Base-by-base conservation (phyloP, 2,113 vertebrate genomes). In the Pygoscelis adeliae region DNA sequence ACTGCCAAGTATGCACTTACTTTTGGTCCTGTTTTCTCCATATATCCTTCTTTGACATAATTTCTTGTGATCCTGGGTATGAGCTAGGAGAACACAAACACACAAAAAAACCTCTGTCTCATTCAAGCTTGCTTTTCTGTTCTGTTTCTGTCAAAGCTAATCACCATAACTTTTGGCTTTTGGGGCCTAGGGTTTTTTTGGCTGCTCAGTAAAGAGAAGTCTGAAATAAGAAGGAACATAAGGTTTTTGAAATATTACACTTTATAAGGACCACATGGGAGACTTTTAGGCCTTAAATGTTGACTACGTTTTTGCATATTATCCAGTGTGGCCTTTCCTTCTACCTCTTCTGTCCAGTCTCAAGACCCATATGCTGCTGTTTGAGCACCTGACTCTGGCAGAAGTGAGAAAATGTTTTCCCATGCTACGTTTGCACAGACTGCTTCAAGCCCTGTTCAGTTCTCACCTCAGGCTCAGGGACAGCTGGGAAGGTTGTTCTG, bases 11-110 rank as follows among this genome's bases (percentile, higher is more conserved):
- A 67, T 52, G 69, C 58, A 98, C 98, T 34, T 96, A 99, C 99
- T 98, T 98, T 99, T 29, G 99, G 99, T 26, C 99, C 99, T 3
- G 99, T 99, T 97, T 99, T 99, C 94, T 99, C 99, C 99, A 99
- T 99, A 97, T 98, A 99, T 23, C 99, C 99, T 93, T 99, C 99
- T 98, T 98, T 99, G 90, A 99, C 87, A 87, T 98, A 99, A 81
- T 93, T 97, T 97, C 98, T 98, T 50, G 99, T 99, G 95, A 99
- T 98, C 96, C 98, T 98, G 71, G 99, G 98, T 93, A 99, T 92
- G 69, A 99, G 97, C 99, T 99, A 97, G 58, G 74, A 93, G 71
- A 56, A 94, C 6, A 94, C 26, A 92, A 94, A 87, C 32, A 78
- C 14, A 84, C 9, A 84, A 7, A 94, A 74, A 65, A 83, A 56